Conservation (phyloP, 2,888 invertebrate genomes). For the Platycheirus albimanus region DNA sequence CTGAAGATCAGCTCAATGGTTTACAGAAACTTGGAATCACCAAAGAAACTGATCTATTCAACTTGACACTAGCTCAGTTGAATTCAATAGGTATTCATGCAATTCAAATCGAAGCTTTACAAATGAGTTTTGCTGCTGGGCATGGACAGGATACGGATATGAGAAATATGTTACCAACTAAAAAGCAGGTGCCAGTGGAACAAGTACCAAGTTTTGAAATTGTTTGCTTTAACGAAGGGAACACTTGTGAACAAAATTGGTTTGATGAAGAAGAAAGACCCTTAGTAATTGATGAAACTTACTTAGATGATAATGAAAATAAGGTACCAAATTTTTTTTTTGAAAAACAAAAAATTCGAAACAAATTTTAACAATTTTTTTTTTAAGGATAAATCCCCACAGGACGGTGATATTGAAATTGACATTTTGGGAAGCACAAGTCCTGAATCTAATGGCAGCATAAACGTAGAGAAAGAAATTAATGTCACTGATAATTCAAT, state of each 20-base stretch:
- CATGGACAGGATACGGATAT: conserved; percentile 55
- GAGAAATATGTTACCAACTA: conserved; percentile 38
- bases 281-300: conserved; percentile 57
- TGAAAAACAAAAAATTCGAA: too few species aligned
- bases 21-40: conserved; percentile 37
- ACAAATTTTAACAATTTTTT: too few species aligned
- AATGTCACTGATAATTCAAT: not conserved
- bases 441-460: not conserved
- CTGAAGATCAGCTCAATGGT: conserved; percentile 40
- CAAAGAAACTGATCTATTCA: conserved; percentile 46
- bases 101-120: conserved; percentile 62
- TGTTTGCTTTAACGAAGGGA: conserved; percentile 2
- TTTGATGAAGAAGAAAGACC: conserved; percentile 50
- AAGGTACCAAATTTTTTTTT: not conserved
- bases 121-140: conserved; percentile 42
- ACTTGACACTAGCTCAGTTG: conserved; percentile 54
- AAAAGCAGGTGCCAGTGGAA: not conserved
- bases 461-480: not conserved
- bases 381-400: conserved; percentile 6
- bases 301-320: not conserved
- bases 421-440: conserved; percentile 26
- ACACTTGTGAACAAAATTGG: conserved; percentile 23
- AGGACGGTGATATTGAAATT: conserved; percentile 8
- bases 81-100: conserved; percentile 62
- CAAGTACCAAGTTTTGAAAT: conserved; percentile 16